phyloP scores from a whole-genome alignment of 2,888 invertebrate genomes.

The Trachelus stipa region DNA sequence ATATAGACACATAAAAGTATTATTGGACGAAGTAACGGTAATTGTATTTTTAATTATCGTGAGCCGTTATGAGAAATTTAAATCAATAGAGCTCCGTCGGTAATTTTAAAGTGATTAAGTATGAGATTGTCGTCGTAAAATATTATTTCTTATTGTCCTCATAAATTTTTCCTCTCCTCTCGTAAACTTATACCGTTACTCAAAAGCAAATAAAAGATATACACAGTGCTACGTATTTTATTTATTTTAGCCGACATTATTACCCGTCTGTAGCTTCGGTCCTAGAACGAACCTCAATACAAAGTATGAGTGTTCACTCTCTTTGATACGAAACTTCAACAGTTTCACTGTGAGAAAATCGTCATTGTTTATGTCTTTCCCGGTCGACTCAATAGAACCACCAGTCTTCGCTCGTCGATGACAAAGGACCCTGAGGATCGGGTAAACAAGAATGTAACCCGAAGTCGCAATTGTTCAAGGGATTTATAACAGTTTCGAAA shows the following conservation, averaged over 20 bases:
- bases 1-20: not conserved
- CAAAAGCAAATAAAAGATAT: not conserved
- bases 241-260: not conserved
- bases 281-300: not conserved
- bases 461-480: not conserved
- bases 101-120: conserved; percentile 31
- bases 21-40: not conserved
- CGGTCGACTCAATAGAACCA: not conserved
- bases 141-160: conserved; percentile 38
- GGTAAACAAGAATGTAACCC: conserved; percentile 1
- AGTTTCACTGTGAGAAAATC: conserved; percentile 1
- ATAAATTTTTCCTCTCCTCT: conserved; percentile 20
- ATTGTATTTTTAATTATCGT: not conserved
- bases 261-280: not conserved
- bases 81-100: conserved; percentile 6
- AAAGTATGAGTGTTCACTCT: not conserved
- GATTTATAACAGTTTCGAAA: conserved; percentile 1
- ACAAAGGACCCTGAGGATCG: conserved; percentile 2
- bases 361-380: conserved; percentile 2
- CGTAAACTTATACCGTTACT: conserved; percentile 31
- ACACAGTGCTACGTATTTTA: not conserved
- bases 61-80: not conserved
- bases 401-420: not conserved
- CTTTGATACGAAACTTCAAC: not conserved
- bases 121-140: conserved; percentile 38